Percentiles rank a stretch among this genome's conserved stretches.
Evolutionary conservation across 2,113 vertebrate species (phyloP).

Genomic region (Mus spicilegus): DNA sequence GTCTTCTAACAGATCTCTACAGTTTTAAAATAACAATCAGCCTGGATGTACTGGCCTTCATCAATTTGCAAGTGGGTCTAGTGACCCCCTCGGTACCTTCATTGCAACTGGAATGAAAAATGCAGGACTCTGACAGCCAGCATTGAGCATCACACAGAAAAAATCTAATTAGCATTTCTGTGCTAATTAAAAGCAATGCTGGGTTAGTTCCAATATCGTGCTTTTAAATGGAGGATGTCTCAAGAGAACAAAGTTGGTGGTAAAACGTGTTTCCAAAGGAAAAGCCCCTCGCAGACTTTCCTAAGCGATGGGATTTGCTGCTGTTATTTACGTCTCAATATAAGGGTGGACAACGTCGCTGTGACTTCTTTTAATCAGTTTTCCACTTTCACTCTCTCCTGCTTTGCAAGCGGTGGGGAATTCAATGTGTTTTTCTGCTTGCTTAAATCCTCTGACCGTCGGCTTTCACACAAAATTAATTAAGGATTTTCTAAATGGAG

Average conservation of each 20-base stretch:
- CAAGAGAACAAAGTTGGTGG: slow-evolving; percentile 61
- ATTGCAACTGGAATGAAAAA: slow-evolving; percentile 41
- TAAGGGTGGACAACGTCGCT: slow-evolving; percentile 14
- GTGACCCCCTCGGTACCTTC: slow-evolving; percentile 11
- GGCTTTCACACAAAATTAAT: slow-evolving; percentile 82
- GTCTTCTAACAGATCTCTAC: slow-evolving; percentile 34
- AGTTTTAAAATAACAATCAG: slow-evolving; percentile 58
- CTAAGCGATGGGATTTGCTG: slow-evolving; percentile 70
- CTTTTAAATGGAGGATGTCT: slow-evolving; percentile 80
- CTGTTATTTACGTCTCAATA: slow-evolving; percentile 77
- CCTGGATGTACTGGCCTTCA: slow-evolving; percentile 44
- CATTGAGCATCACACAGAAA: slow-evolving; percentile 66
- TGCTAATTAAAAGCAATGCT: slow-evolving; percentile 81
- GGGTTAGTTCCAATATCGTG: slow-evolving; percentile 80
- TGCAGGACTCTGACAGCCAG: slow-evolving; percentile 59
- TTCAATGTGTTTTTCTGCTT: slow-evolving; percentile 76
- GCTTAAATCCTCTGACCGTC: slow-evolving; percentile 76
- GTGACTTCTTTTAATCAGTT: slow-evolving; percentile 75
- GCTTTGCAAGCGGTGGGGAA: slow-evolving; percentile 64
- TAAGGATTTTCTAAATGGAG: slow-evolving; percentile 79
- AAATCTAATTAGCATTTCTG: slow-evolving; percentile 80
- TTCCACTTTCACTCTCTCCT: slow-evolving; percentile 65
- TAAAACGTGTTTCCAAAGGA: slow-evolving; percentile 71
- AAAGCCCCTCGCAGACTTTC: slow-evolving; percentile 66
- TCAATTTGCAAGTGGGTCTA: slow-evolving; percentile 34